Percentiles rank a stretch among this genome's conserved stretches.
Evolutionary conservation across 2,113 vertebrate genomes (phyloP).

Genomic region (Hippocampus guttulatus): DNA sequence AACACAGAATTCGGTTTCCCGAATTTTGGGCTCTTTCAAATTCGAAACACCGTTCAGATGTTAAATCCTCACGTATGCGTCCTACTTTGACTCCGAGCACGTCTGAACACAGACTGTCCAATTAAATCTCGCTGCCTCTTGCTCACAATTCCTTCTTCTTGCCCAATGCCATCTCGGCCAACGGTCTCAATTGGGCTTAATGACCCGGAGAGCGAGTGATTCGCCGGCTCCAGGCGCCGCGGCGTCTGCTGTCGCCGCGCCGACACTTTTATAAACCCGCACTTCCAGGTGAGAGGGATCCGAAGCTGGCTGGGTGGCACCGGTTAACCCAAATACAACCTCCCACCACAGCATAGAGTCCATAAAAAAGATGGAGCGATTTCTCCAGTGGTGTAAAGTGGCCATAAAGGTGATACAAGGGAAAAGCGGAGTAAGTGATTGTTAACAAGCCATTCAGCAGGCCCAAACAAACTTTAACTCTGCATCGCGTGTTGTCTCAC

Average conservation of each 20-base stretch:
- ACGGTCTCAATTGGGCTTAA: conserved; percentile 33
- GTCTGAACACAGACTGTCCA: not conserved
- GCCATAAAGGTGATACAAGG: not conserved
- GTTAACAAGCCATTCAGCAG: not conserved
- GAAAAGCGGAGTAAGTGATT: not conserved
- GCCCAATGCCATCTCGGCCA: conserved; percentile 1
- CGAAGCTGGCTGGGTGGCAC: conserved; percentile 11
- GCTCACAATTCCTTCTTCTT: conserved; percentile 14
- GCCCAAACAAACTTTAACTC: not conserved
- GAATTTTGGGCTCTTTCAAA: too few species aligned
- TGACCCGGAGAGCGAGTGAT: conserved; percentile 30
- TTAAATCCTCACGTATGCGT: too few species aligned
- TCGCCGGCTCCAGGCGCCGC: conserved; percentile 34
- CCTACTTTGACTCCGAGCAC: not conserved
- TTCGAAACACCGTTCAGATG: too few species aligned
- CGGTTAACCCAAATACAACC: conserved; percentile 28
- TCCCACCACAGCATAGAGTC: conserved; percentile 14
- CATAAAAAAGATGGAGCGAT: not conserved
- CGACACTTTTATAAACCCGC: conserved; percentile 19
- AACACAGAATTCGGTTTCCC: too few species aligned
- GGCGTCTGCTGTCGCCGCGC: conserved; percentile 38
- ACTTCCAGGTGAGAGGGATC: conserved; percentile 21
- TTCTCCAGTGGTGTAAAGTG: not conserved
- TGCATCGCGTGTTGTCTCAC: not conserved
- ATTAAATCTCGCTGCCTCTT: conserved; percentile 1